Conservation (phyloP, 2,797 vertebrate species). For the Scolopax rusticola region DNA sequence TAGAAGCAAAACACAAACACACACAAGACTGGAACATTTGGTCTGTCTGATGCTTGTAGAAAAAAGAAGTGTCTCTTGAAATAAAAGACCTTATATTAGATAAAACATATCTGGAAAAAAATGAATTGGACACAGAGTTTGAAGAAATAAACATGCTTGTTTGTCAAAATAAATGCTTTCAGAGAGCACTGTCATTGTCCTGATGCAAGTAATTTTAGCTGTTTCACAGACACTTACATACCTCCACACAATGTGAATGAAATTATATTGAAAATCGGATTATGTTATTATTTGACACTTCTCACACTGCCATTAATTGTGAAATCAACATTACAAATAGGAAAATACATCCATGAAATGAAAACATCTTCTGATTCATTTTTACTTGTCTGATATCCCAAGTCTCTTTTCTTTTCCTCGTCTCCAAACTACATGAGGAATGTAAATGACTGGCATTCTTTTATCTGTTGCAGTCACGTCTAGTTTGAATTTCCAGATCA, state of each 20-base stretch:
- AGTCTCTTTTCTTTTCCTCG: neutral
- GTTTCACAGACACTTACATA: neutral
- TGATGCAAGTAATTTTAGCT: neutral
- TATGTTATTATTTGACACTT: neutral
- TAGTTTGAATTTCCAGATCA: neutral
- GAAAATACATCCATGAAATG: neutral
- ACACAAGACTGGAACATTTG: neutral
- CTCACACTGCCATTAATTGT: neutral
- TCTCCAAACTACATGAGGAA: neutral
- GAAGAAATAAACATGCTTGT: conserved; percentile 11
- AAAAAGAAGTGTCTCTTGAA: neutral
- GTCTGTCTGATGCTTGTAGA: neutral
- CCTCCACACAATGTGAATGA: neutral
- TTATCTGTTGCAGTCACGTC: neutral
- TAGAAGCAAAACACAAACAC: neutral
- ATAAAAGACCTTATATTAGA: conserved; percentile 9
- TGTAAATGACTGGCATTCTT: conserved; percentile 12
- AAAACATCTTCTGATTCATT: conserved; percentile 21
- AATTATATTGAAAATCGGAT: neutral
- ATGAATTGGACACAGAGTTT: neutral
- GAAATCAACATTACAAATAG: conserved; percentile 29
- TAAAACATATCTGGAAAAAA: neutral
- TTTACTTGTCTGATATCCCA: neutral
- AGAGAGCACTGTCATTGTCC: neutral
- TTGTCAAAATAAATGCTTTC: neutral